These are phyloP conservation scores for Smutsia temminckii DNA, from an alignment of 2,797 vertebrate genomes.

Conservation along the genomic window DNA sequence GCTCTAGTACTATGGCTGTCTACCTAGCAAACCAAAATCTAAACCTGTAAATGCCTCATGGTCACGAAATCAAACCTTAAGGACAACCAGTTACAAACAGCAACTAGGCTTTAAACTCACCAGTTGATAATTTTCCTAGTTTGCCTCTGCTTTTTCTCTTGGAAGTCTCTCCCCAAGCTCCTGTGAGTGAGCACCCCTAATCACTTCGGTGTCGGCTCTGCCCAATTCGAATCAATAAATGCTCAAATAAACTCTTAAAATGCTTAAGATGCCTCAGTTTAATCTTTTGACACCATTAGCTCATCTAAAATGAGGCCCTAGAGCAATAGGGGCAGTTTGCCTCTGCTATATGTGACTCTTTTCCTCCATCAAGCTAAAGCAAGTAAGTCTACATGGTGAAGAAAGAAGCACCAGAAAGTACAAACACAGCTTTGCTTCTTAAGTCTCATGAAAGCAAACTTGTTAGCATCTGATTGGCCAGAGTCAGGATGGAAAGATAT, in stretches of 20 bases:
- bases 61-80: not conserved
- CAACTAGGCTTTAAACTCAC: not conserved
- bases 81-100: not conserved
- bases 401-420: not conserved
- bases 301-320: not conserved
- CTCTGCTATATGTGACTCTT: not conserved
- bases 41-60: not conserved
- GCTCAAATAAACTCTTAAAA: not conserved
- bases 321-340: not conserved
- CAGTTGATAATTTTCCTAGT: not conserved
- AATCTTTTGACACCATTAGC: not conserved
- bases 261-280: not conserved
- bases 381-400: not conserved
- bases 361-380: not conserved
- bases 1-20: not conserved
- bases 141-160: not conserved
- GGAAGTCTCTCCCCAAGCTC: not conserved
- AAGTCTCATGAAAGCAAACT: not conserved
- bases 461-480: not conserved
- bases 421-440: not conserved
- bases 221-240: not conserved
- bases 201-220: not conserved
- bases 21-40: not conserved
- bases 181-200: not conserved
- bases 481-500: not conserved